Percentiles rank a stretch among this genome's conserved stretches.
phyloP scores from a whole-genome alignment of 2,113 vertebrate genomes.

The Mohoua ochrocephala region DNA sequence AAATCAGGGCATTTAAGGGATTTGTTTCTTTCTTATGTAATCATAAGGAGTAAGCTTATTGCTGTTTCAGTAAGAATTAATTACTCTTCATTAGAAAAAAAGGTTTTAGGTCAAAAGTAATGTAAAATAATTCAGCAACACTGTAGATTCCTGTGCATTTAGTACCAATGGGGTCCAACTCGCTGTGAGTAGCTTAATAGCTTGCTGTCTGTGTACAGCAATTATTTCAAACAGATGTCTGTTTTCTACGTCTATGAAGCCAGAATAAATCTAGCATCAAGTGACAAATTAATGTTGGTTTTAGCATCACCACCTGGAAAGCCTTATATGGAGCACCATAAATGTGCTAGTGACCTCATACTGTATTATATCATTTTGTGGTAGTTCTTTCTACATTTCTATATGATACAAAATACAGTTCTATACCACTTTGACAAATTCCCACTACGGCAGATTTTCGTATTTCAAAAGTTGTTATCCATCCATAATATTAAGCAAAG shows the following conservation, averaged over 20 bases:
- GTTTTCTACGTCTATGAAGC: background rate
- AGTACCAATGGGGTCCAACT: background rate
- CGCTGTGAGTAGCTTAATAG: background rate
- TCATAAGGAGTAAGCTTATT: background rate
- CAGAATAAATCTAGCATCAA: background rate
- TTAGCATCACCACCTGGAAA: background rate
- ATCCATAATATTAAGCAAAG: background rate
- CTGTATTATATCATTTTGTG: background rate
- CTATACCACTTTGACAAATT: background rate
- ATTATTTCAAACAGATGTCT: background rate
- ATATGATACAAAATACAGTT: background rate
- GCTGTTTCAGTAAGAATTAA: background rate
- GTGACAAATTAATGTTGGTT: background rate
- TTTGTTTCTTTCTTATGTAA: background rate
- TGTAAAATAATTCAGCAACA: background rate
- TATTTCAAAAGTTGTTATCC: background rate
- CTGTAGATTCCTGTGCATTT: background rate
- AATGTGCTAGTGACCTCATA: background rate
- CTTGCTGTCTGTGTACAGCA: background rate
- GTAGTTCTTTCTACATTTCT: background rate
- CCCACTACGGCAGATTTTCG: background rate
- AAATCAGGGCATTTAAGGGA: background rate
- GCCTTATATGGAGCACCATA: background rate
- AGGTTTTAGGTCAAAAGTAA: background rate
- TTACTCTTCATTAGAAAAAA: background rate